Evolutionary conservation across 2,888 invertebrate species (phyloP).

Genomic region (Ceramica pisi): DNA sequence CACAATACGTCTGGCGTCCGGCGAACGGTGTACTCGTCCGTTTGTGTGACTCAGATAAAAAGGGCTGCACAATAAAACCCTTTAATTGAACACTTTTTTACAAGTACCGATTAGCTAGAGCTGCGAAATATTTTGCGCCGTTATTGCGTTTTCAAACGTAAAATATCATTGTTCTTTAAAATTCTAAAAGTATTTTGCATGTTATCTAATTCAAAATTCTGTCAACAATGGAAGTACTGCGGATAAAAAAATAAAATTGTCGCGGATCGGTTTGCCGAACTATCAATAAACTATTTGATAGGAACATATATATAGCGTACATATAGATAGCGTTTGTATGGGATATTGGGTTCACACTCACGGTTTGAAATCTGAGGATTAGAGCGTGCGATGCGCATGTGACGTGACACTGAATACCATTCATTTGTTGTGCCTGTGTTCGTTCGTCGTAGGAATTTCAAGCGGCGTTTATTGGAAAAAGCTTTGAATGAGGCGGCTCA

Average conservation of each 20-base stretch:
- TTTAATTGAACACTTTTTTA: slow-evolving; percentile 26
- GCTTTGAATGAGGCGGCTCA: not conserved
- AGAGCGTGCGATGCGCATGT: not conserved
- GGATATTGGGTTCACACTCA: slow-evolving; percentile 1
- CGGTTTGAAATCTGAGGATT: slow-evolving; percentile 18
- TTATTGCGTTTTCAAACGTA: not conserved
- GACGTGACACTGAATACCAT: not conserved
- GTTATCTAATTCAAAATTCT: slow-evolving; percentile 2
- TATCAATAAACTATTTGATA: slow-evolving; percentile 19
- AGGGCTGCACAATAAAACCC: slow-evolving; percentile 16
- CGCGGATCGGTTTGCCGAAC: not conserved
- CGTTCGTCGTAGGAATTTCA: not conserved
- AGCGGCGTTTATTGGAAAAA: not conserved
- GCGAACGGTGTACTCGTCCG: not conserved
- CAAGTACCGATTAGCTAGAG: not conserved
- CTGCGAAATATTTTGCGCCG: not conserved
- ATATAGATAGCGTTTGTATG: too few relatives aligned
- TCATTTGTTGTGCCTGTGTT: not conserved
- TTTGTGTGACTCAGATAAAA: slow-evolving; percentile 12
- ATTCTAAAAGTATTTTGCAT: not conserved
- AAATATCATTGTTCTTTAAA: not conserved
- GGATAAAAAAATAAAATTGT: not conserved
- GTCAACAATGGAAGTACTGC: not conserved
- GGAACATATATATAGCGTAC: too few relatives aligned
- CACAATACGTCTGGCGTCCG: slow-evolving; percentile 8